These are phyloP conservation scores for Aphelenchoides avenae DNA, from an alignment of 1,140 invertebrate genomes.

Conservation along the genomic window DNA sequence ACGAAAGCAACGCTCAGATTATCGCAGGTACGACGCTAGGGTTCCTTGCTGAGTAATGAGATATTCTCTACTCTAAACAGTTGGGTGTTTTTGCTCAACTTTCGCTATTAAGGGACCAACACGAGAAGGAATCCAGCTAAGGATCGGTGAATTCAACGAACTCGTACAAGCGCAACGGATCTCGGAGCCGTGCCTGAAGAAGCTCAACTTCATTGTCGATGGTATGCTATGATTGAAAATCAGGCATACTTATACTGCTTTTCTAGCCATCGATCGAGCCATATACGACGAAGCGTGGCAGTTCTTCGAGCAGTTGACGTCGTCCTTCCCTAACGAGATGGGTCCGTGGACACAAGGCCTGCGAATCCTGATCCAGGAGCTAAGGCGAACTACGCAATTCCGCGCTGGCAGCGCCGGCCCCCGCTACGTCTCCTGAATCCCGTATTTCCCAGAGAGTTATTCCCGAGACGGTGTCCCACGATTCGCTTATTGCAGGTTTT, in stretches of 20 bases:
- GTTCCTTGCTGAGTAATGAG: too few species aligned
- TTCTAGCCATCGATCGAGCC: slow-evolving; percentile 44
- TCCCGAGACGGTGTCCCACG: too few species aligned
- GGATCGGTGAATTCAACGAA: slow-evolving; percentile 38
- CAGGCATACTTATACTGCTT: slow-evolving; percentile 7
- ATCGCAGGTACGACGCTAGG: slow-evolving; percentile 15
- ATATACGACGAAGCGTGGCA: slow-evolving; percentile 42
- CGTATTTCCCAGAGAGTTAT: too few species aligned
- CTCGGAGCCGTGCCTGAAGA: slow-evolving; percentile 45
- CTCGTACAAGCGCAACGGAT: slow-evolving; percentile 22
- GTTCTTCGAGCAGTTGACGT: slow-evolving; percentile 43
- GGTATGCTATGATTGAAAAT: slow-evolving; percentile 22
- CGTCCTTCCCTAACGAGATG: slow-evolving; percentile 30
- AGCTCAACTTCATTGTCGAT: slow-evolving; percentile 49
- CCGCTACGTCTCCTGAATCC: too few species aligned
- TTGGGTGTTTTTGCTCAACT: background rate
- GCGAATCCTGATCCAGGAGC: slow-evolving; percentile 32
- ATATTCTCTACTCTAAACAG: background rate
- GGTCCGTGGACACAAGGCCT: slow-evolving; percentile 47
- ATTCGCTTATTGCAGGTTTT: too few species aligned
- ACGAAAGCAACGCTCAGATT: slow-evolving; percentile 43
- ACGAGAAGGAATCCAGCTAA: slow-evolving; percentile 45
- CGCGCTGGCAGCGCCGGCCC: too few species aligned
- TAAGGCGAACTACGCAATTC: too few species aligned
- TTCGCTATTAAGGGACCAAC: slow-evolving; percentile 34